These are phyloP conservation scores for Scytalopus superciliaris DNA, from an alignment of 2,113 vertebrate species.

Conservation along the genomic window DNA sequence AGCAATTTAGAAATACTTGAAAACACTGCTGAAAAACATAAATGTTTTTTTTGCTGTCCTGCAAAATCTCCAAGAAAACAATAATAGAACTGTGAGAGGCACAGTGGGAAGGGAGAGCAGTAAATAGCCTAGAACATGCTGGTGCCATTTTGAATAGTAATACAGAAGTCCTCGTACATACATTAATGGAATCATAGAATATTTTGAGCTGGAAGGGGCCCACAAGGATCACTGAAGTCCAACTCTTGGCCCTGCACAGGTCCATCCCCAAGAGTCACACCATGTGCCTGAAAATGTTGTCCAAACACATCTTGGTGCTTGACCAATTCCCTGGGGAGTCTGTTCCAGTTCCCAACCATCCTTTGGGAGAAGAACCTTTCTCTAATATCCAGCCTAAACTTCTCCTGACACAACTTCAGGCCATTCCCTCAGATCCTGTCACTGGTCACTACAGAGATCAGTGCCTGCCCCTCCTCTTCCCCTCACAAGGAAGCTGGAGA, in stretches of 20 bases:
- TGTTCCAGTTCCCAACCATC: background rate
- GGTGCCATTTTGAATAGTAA: background rate
- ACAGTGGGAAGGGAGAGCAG: background rate
- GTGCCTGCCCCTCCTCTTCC: background rate
- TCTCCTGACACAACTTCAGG: background rate
- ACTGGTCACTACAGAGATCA: background rate
- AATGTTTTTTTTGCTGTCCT: background rate
- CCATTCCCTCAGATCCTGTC: background rate
- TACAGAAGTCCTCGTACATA: accelerated
- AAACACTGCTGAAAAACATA: background rate
- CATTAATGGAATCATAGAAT: background rate
- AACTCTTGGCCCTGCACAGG: background rate
- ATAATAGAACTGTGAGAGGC: background rate
- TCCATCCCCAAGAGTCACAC: background rate
- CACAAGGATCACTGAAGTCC: too few relatives aligned
- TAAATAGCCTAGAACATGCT: background rate
- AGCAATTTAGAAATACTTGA: background rate
- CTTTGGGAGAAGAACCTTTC: background rate
- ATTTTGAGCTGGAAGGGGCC: background rate
- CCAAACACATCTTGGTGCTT: background rate
- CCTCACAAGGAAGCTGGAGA: background rate
- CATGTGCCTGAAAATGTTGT: background rate
- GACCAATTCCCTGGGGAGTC: background rate
- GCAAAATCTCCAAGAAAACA: accelerated
- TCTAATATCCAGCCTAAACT: background rate